Percentiles rank a stretch among this genome's conserved stretches.
These are phyloP conservation scores for Sorex araneus DNA, from an alignment of 2,113 vertebrate species.

Conservation along the genomic window DNA sequence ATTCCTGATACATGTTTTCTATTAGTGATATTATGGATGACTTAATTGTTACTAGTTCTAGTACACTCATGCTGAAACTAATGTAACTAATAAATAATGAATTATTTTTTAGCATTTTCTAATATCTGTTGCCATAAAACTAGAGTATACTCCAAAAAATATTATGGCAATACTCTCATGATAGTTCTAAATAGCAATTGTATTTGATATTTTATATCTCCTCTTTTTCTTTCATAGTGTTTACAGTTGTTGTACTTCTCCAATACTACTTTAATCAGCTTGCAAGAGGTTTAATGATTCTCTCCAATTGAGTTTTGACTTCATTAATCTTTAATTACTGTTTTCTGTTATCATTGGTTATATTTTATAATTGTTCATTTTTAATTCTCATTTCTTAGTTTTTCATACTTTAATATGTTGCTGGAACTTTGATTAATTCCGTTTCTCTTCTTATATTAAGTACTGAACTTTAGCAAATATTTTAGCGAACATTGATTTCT, in stretches of 20 bases:
- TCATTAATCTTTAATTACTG: slow-evolving; percentile 9
- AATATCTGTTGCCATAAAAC: background rate
- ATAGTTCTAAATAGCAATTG: background rate
- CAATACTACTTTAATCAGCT: background rate
- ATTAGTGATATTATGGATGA: slow-evolving; percentile 18
- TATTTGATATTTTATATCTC: background rate
- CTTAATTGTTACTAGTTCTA: slow-evolving; percentile 44
- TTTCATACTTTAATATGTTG: background rate
- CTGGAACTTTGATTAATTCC: slow-evolving; percentile 20
- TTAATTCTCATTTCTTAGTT: background rate
- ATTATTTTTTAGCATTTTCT: background rate
- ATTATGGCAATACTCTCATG: background rate
- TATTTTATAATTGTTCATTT: background rate
- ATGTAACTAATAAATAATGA: slow-evolving; percentile 40
- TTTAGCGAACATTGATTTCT: background rate
- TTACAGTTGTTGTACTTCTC: background rate
- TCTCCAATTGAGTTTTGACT: background rate
- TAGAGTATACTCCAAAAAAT: background rate
- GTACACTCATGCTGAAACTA: slow-evolving; percentile 52
- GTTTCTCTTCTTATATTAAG: background rate
- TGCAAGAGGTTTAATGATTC: background rate
- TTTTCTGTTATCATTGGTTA: background rate
- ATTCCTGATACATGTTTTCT: slow-evolving; percentile 15
- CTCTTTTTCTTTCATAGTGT: background rate
- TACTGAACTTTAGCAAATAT: background rate